Conservation (phyloP, 2,888 invertebrate genomes). For the Byasa hedistus region DNA sequence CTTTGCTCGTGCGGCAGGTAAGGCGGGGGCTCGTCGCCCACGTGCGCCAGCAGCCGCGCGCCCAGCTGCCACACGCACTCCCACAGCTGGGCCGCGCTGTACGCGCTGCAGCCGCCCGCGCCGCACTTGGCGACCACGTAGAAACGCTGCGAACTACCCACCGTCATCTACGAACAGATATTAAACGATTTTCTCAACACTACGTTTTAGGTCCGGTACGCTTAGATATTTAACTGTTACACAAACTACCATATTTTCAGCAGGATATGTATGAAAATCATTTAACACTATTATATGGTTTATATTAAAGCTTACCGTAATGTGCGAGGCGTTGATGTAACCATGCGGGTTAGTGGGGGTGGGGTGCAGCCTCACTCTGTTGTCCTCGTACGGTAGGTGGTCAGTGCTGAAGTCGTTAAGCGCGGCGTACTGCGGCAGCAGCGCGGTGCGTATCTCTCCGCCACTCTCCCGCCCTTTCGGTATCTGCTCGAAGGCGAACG, state of each 20-base stretch:
- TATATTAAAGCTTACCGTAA: conserved; percentile 81
- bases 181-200: no score
- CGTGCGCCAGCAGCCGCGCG: conserved; percentile 88
- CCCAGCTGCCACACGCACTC: conserved; percentile 95
- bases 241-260: no score
- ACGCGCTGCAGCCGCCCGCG: conserved; percentile 37
- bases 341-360: conserved; percentile 90
- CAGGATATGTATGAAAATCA: no score
- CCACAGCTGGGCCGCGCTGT: conserved; percentile 84
- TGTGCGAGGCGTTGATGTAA: conserved; percentile 95
- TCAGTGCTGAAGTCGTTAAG: conserved; percentile 81
- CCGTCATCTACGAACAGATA: conserved; percentile 82
- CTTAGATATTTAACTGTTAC: no score
- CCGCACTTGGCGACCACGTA: conserved; percentile 79
- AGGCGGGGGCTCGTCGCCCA: conserved; percentile 81
- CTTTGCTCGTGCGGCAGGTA: conserved; percentile 69
- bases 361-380: conserved; percentile 90
- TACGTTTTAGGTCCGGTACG: no score
- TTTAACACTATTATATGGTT: no score
- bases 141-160: conserved; percentile 90
- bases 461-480: conserved; percentile 84
- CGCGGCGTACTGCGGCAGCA: conserved; percentile 84
- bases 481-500: conserved; percentile 92
- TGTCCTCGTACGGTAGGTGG: conserved; percentile 94
- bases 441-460: conserved; percentile 84